Percentiles rank a stretch among this genome's conserved stretches.
Evolutionary conservation across 2,888 invertebrate genomes (phyloP).

Genomic region (Drosophila tanythrix): DNA sequence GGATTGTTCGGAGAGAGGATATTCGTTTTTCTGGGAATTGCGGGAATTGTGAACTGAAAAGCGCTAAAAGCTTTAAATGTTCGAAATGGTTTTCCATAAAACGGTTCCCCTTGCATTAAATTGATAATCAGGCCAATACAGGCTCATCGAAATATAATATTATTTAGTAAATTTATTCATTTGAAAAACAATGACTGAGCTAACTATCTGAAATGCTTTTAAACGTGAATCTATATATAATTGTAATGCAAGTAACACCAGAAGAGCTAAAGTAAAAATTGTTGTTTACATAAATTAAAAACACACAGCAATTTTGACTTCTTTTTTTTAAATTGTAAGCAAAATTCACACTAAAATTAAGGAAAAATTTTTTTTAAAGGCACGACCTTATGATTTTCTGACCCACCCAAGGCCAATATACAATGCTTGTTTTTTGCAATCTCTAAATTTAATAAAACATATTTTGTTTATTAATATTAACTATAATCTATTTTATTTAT

Average conservation of each 20-base stretch:
- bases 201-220: not conserved
- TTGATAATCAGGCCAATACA: no score
- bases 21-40: not conserved
- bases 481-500: not conserved
- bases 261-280: not conserved
- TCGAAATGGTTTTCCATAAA: not conserved
- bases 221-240: not conserved
- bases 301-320: no score
- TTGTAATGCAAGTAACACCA: not conserved
- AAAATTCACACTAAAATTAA: no score
- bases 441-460: not conserved
- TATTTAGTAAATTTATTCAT: not conserved
- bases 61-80: no score
- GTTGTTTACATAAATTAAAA: no score
- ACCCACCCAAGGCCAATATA: no score
- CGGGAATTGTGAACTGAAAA: not conserved
- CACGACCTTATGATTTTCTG: no score
- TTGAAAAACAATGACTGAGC: not conserved
- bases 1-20: not conserved
- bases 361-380: no score
- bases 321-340: no score
- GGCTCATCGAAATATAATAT: not conserved
- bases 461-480: not conserved
- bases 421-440: not conserved
- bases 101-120: not conserved